Conservation (phyloP, 1,140 invertebrate genomes). For the Mizuhopecten yessoensis region DNA sequence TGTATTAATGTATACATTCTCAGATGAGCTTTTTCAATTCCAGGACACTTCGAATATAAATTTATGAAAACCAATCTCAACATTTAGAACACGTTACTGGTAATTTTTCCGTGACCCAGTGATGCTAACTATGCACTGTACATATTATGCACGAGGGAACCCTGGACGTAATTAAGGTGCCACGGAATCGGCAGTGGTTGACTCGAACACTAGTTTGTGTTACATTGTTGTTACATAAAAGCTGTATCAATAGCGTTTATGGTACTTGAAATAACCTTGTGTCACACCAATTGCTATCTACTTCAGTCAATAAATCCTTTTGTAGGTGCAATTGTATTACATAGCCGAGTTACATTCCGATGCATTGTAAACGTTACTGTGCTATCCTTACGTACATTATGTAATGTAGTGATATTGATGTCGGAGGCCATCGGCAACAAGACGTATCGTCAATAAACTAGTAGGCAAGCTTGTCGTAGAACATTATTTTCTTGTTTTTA, state of each 20-base stretch:
- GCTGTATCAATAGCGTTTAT: constrained; percentile 8
- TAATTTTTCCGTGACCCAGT: no score
- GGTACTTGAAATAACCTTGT: constrained; percentile 3
- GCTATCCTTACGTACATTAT: no score
- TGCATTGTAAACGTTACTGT: not conserved
- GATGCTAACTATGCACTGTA: not conserved
- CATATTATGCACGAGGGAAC: no score
- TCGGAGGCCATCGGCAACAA: no score
- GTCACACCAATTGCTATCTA: not conserved
- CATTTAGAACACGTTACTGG: no score
- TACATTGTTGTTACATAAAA: no score
- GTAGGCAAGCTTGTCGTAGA: no score
- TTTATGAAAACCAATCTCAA: no score
- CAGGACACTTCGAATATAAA: not conserved
- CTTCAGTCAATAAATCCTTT: not conserved
- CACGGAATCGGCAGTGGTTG: not conserved
- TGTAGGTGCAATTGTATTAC: not conserved
- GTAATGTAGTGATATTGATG: no score
- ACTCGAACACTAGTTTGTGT: not conserved
- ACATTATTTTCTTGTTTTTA: no score
- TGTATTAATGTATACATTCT: not conserved
- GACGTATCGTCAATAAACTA: no score
- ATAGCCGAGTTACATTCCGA: not conserved
- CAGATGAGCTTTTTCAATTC: not conserved
- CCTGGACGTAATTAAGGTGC: not conserved